A percentile compares a stretch with the other conserved stretches of the same genome.
Evolutionary conservation across 1,140 invertebrate species (phyloP).

Genomic region (Meloidogyne chitwoodi): DNA sequence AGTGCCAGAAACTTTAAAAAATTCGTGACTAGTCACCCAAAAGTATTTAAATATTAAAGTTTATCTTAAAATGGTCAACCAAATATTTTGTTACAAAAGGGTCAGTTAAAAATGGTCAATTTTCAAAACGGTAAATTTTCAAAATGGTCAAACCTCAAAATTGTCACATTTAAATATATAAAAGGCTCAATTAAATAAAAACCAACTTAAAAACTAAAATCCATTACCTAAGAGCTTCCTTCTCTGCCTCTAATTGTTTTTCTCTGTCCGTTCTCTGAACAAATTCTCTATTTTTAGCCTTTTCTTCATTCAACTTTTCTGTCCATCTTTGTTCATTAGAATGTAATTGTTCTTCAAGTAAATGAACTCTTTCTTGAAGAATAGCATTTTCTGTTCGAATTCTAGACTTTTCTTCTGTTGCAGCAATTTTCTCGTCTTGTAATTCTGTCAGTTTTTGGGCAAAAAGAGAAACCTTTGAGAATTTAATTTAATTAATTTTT

Average conservation of each 20-base stretch:
- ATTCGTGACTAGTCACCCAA: too few species aligned
- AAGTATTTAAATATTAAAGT: too few species aligned
- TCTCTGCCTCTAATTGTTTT: conserved; percentile 39
- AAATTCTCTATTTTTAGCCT: conserved; percentile 32
- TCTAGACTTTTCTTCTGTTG: conserved; percentile 41
- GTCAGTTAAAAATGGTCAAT: too few species aligned
- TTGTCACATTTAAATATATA: too few species aligned
- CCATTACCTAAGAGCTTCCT: conserved; percentile 21
- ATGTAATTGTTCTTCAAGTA: conserved; percentile 41
- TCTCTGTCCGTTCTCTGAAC: conserved; percentile 34
- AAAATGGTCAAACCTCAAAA: too few species aligned
- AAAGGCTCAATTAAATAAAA: too few species aligned
- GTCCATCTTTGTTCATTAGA: conserved; percentile 38
- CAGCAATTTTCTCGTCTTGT: conserved; percentile 31
- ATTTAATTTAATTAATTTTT: not conserved
- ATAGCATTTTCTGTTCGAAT: conserved; percentile 47
- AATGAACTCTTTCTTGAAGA: conserved; percentile 42
- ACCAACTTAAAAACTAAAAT: too few species aligned
- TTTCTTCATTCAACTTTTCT: conserved; percentile 43
- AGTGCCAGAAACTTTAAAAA: too few species aligned
- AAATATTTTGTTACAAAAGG: too few species aligned
- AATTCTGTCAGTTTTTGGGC: conserved; percentile 38
- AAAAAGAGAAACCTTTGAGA: conserved; percentile 37
- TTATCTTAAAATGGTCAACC: not conserved
- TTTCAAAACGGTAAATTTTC: too few species aligned